phyloP scores from a whole-genome alignment of 2,888 invertebrate species.

The Gnatocerus cornutus region DNA sequence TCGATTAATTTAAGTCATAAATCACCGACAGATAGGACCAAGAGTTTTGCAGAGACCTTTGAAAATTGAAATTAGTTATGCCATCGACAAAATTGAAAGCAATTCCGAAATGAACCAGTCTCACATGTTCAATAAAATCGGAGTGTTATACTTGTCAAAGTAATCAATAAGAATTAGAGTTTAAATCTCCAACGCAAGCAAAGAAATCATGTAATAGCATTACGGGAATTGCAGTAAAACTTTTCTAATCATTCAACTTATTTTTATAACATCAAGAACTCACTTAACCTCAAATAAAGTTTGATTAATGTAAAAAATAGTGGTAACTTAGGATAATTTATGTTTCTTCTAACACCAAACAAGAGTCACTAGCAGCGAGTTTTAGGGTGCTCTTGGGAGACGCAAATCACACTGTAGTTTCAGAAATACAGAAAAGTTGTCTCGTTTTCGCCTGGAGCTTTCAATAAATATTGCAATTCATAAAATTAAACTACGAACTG shows the following conservation, averaged over 20 bases:
- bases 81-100: slow-evolving; percentile 7
- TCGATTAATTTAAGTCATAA: slow-evolving; percentile 53
- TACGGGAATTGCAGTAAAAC: too few relatives aligned
- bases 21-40: slow-evolving; percentile 45
- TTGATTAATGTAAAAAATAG: too few relatives aligned
- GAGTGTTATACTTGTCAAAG: too few relatives aligned
- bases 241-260: too few relatives aligned
- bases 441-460: slow-evolving; percentile 38
- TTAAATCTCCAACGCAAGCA: too few relatives aligned
- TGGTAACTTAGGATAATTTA: slow-evolving; percentile 31
- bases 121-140: too few relatives aligned
- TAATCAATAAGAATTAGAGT: too few relatives aligned
- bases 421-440: slow-evolving; percentile 55
- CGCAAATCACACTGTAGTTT: slow-evolving; percentile 56
- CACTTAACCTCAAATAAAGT: too few relatives aligned
- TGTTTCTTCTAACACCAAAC: slow-evolving; percentile 37
- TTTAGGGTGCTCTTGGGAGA: slow-evolving; percentile 57
- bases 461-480: slow-evolving; percentile 37
- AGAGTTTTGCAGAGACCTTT: slow-evolving; percentile 6
- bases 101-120: too few relatives aligned
- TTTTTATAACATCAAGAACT: too few relatives aligned
- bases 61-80: slow-evolving; percentile 40
- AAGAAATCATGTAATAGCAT: too few relatives aligned
- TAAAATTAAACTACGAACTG: slow-evolving; percentile 22
- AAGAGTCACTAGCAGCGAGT: slow-evolving; percentile 38